Evolutionary conservation across 2,888 invertebrate genomes (phyloP).

Genomic region (Apamea sordens): DNA sequence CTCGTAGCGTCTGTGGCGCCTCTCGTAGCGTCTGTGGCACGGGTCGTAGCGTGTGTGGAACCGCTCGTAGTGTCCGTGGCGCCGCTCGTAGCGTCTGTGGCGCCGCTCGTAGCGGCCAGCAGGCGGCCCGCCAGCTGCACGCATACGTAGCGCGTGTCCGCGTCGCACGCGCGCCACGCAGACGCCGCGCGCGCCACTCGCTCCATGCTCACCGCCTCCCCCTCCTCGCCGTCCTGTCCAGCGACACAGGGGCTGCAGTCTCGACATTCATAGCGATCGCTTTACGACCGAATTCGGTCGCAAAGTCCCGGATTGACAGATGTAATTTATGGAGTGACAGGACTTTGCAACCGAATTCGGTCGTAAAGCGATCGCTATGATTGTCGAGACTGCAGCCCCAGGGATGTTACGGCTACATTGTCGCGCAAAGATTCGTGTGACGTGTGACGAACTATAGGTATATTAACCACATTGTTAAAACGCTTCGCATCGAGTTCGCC

Average conservation of each 20-base stretch:
- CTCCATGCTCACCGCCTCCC: constrained; percentile 14
- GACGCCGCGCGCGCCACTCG: constrained; percentile 24
- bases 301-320: too few species aligned
- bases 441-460: too few species aligned
- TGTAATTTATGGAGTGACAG: too few species aligned
- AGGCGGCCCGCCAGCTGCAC: constrained; percentile 53
- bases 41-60: neutral
- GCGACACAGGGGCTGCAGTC: too few species aligned
- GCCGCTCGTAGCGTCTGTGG: too few species aligned
- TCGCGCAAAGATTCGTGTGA: neutral
- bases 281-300: too few species aligned
- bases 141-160: constrained; percentile 30
- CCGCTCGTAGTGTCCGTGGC: neutral
- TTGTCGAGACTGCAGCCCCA: too few species aligned
- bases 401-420: neutral
- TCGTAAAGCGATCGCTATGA: too few species aligned
- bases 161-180: constrained; percentile 47
- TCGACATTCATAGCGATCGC: too few species aligned
- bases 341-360: too few species aligned
- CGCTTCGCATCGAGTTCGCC: too few species aligned
- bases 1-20: neutral
- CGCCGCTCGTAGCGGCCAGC: constrained; percentile 27
- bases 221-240: neutral
- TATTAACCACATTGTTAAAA: too few species aligned
- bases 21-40: neutral